Percentiles rank a stretch among this genome's conserved stretches.
Conservation (phyloP, 2,888 invertebrate species). For the Polia nebulosa region DNA sequence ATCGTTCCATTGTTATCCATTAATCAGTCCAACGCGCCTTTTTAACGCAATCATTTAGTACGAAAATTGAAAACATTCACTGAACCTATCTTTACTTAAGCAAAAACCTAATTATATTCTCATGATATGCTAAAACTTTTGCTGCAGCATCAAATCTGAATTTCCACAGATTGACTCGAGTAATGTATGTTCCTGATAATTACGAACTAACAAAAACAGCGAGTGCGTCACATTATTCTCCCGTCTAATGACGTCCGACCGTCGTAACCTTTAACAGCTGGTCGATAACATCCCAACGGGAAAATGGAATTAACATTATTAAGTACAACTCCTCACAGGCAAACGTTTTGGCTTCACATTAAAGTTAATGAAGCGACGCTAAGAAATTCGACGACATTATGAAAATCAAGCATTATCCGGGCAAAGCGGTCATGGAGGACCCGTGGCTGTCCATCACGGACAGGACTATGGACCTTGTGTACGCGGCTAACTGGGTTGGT, state of each 20-base stretch:
- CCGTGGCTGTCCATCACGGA: slow-evolving; percentile 93
- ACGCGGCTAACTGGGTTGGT: slow-evolving; percentile 96
- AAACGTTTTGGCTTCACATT: slow-evolving; percentile 55
- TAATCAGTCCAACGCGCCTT: slow-evolving; percentile 65
- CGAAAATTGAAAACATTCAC: slow-evolving; percentile 41
- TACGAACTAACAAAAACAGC: slow-evolving; percentile 59
- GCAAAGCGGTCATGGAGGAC: slow-evolving; percentile 95
- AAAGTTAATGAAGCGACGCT: slow-evolving; percentile 53
- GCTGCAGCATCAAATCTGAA: slow-evolving; percentile 60
- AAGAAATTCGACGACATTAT: slow-evolving; percentile 85
- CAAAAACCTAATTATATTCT: slow-evolving; percentile 24
- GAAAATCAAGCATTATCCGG: slow-evolving; percentile 96
- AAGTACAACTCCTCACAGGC: slow-evolving; percentile 44
- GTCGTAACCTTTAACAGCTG: slow-evolving; percentile 59
- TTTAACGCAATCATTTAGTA: slow-evolving; percentile 54
- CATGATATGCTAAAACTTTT: slow-evolving; percentile 57
- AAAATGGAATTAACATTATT: slow-evolving; percentile 74
- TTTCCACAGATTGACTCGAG: slow-evolving; percentile 57
- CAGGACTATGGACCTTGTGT: slow-evolving; percentile 94
- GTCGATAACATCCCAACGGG: slow-evolving; percentile 56
- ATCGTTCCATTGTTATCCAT: slow-evolving; percentile 70
- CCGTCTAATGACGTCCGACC: slow-evolving; percentile 54
- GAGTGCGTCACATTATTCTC: slow-evolving; percentile 56
- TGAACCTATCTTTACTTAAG: slow-evolving; percentile 12
- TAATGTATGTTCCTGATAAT: slow-evolving; percentile 55